Conservation (phyloP, 2,888 invertebrate genomes). For the Carcina quercana region DNA sequence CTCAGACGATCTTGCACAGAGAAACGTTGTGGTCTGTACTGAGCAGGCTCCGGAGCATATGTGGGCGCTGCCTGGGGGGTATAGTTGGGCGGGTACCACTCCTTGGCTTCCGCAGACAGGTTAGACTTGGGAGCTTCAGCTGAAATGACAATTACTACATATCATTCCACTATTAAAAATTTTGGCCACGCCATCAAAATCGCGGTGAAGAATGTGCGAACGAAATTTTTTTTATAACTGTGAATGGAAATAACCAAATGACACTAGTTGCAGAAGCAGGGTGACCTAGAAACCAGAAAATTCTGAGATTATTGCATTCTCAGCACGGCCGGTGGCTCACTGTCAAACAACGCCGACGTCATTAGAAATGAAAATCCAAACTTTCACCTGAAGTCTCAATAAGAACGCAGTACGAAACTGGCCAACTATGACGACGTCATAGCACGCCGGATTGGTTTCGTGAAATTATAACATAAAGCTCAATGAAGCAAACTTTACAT, state of each 20-base stretch:
- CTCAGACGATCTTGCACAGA: conserved; percentile 64
- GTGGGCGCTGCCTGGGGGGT: conserved; percentile 42
- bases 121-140: conserved; percentile 57
- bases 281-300: conserved; percentile 26
- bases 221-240: too few relatives aligned
- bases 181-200: not conserved
- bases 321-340: conserved; percentile 32
- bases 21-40: conserved; percentile 48
- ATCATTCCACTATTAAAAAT: too few relatives aligned
- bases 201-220: not conserved
- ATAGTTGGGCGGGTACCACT: conserved; percentile 75
- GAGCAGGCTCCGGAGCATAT: conserved; percentile 42
- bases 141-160: conserved; percentile 24
- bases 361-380: conserved; percentile 62
- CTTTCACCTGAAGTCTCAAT: conserved; percentile 62
- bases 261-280: too few relatives aligned
- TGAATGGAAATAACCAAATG: conserved; percentile 11
- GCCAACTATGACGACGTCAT: conserved; percentile 45
- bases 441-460: conserved; percentile 24
- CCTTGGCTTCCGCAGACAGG: conserved; percentile 74
- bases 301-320: conserved; percentile 22
- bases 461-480: conserved; percentile 30
- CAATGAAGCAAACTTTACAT: conserved; percentile 33
- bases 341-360: conserved; percentile 57
- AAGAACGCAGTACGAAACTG: conserved; percentile 39